Base-by-base conservation (phyloP, 2,888 invertebrate species). In the Biston stratarius region DNA sequence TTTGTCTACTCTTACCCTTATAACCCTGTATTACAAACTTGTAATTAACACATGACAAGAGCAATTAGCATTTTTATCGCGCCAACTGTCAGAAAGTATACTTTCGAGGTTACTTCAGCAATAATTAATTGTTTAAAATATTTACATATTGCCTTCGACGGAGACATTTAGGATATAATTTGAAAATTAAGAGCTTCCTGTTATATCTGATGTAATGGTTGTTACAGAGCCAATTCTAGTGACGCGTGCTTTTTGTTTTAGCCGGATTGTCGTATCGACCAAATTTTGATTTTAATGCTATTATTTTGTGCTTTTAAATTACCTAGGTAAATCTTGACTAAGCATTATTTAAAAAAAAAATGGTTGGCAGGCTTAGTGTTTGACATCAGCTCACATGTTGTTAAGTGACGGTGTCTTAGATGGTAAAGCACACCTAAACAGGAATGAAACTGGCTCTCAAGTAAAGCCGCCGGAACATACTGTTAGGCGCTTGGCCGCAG, bases 141-240 rank as follows among this genome's bases (percentile, higher is more conserved):
- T 57, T 36, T 45, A 44, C 44, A 40, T 48, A 48, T 59, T 34
- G 34, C 59, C 53, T 64, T 59, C 42, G 38, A 9, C 9, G 12
- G 40, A 40, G 44, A 9, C 40, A 59, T 53, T 53, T 59, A 6
- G 38, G 14, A 34, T 48, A 47, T 64, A 45, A 45, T 57, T 38
- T 44, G 56, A 51, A 33, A 60, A 60, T 64, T 59, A 53, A 47
- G 45, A 59, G 15, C 53, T 48, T 59, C 58, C 64, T 64, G 63
- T 57, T 42, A 38, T 44, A 57, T 38, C 38, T 34, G 34, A 9
- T 47, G 36, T n/a, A 55, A 53, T 60, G 55, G 49, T 52, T 64
- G 38, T 38, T 52, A 49, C 9, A n/a, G 45, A 8, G 52, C 24
- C 24, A 40, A 33, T 47, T 34, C 14, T 64, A 59, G 58, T 9